phyloP scores from a whole-genome alignment of 37 sponge, comb jelly and placozoan genomes.

The Crambe crambe region DNA sequence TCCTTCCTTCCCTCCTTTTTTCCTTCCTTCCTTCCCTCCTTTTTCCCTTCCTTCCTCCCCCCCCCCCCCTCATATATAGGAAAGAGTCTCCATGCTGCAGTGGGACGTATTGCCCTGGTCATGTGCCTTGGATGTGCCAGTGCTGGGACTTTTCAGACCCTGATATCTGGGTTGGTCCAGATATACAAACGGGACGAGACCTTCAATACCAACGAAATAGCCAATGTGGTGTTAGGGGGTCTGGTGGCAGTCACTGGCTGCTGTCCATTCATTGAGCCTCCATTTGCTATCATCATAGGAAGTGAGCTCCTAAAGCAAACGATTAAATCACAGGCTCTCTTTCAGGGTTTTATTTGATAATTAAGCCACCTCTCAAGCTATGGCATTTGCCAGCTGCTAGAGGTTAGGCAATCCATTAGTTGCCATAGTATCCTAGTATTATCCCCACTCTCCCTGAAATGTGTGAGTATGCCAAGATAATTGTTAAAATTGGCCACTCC shows the following conservation, averaged over 20 bases:
- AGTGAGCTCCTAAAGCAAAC: constrained; percentile 35
- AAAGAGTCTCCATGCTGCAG: constrained; percentile 60
- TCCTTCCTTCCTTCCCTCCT: not conserved
- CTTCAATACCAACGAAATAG: constrained; percentile 87
- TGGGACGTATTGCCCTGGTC: constrained; percentile 82
- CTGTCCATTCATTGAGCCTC: constrained; percentile 79
- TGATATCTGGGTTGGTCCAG: constrained; percentile 75
- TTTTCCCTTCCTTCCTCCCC: not conserved
- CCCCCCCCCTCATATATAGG: constrained; percentile 32
- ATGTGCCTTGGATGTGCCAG: constrained; percentile 78
- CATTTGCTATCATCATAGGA: constrained; percentile 72
- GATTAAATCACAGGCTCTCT: not conserved
- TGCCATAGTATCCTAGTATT: too few relatives aligned
- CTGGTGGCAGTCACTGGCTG: constrained; percentile 87
- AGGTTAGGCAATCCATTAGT: too few relatives aligned
- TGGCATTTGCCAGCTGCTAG: too few relatives aligned
- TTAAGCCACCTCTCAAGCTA: too few relatives aligned
- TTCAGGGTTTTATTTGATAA: not conserved
- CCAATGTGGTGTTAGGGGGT: constrained; percentile 75
- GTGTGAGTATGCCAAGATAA: too few relatives aligned
- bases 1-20: not conserved
- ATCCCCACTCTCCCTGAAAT: too few relatives aligned
- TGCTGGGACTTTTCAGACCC: constrained; percentile 62
- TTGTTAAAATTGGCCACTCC: too few relatives aligned
- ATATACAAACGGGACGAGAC: constrained; percentile 77